These are phyloP conservation scores for Microtus oregoni DNA, from an alignment of 2,113 vertebrate genomes.

Conservation along the genomic window DNA sequence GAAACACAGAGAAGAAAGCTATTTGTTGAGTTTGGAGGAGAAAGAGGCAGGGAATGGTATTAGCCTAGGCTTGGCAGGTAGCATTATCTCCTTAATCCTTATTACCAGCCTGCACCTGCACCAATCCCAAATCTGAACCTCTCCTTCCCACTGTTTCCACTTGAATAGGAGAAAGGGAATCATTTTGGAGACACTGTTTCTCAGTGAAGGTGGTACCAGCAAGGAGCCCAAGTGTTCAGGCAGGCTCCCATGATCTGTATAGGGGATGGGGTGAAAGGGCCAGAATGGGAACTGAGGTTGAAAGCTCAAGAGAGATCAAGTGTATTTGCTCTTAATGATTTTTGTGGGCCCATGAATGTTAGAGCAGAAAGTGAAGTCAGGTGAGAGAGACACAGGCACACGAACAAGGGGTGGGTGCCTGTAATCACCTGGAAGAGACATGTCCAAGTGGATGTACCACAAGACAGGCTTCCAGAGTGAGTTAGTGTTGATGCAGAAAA, in stretches of 20 bases:
- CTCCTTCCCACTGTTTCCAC: not conserved
- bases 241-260: not conserved
- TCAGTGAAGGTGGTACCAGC: not conserved
- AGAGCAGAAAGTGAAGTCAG: not conserved
- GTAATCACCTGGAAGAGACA: not conserved
- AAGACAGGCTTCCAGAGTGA: not conserved
- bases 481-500: not conserved
- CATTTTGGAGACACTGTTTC: not conserved
- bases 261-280: not conserved
- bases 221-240: not conserved
- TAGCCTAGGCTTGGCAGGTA: not conserved
- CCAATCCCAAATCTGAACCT: not conserved
- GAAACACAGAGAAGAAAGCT: not conserved
- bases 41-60: conserved; percentile 2
- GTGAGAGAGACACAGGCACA: fast-evolving
- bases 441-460: fast-evolving
- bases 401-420: not conserved
- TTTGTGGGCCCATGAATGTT: not conserved
- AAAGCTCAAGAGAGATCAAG: not conserved
- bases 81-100: not conserved
- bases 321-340: not conserved
- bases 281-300: not conserved
- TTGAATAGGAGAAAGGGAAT: not conserved
- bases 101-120: conserved; percentile 7
- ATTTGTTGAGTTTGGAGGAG: conserved; percentile 52